Base-by-base conservation (phyloP, 2,113 vertebrate genomes). In the Oceanodroma tethys region DNA sequence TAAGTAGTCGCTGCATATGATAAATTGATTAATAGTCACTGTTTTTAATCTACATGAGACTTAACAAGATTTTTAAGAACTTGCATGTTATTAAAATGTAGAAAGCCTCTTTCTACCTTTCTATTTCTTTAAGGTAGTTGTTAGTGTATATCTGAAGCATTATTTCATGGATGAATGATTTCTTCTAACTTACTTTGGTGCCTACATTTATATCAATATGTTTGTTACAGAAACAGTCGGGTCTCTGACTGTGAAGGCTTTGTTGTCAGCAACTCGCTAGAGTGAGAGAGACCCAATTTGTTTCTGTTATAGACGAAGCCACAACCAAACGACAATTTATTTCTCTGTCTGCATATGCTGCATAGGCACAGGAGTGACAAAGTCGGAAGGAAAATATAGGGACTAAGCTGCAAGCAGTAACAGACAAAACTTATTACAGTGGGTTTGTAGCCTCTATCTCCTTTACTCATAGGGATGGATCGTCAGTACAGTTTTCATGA, bases 81-180 rank as follows among this genome's bases (percentile, higher is more conserved):
- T n/a, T 70, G 5, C 3, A 20, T 47, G 9, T n/a, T 80, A 47
- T 70, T 73, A 86, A 90, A 92, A 83, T 68, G 66, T 3, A 81
- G 59, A 73, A 65, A 78, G 16, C 22, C 32, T 75, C 53, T 83
- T 66, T 81, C 38, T 74, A 5, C 48, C 45, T 58, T 88, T 90
- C 14, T 82, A 1, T 76, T 86, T 88, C 11, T 92, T 76, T 67
- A 81, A 22, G 23, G 16, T 59, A 71, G 13, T 20, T 88, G 75
- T 66, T 81, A 50, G 15, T 38, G n/a, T 91, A 59, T 53, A 84
- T 85, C 67, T 88, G 94, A 96, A 94, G 70, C 59, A 76, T 76
- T 97, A 91, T 96, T 97, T 96, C 81, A 95, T 76, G 94, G 94
- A 68, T 95, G 59, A 98, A 45, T 84, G 62, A 93, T 93, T 96